Percentiles rank a stretch among this genome's conserved stretches.
phyloP scores from a whole-genome alignment of 2,888 invertebrate species.

The Erebia palarica region DNA sequence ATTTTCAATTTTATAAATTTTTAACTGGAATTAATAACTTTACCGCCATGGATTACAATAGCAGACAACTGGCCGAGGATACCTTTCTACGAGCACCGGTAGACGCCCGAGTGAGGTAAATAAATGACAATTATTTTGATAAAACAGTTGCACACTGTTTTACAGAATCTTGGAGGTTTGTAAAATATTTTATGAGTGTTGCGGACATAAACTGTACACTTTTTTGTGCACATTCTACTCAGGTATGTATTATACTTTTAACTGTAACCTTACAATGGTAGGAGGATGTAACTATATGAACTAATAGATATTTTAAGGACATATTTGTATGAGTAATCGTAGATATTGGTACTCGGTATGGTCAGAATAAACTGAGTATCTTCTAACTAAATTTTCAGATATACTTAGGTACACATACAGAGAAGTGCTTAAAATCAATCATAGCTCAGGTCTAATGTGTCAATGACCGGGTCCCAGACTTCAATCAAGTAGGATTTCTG shows the following conservation, averaged over 20 bases:
- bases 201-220: background rate
- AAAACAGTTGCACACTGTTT: conserved; percentile 42
- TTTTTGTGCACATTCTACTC: background rate
- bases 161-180: conserved; percentile 9
- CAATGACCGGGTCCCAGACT: too few species aligned
- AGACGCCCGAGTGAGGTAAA: conserved; percentile 83
- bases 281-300: background rate
- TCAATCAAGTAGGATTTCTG: too few species aligned
- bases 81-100: conserved; percentile 84
- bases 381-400: too few species aligned
- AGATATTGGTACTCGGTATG: too few species aligned
- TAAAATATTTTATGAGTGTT: background rate
- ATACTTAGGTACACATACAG: too few species aligned
- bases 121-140: conserved; percentile 21
- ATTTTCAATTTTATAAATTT: conserved; percentile 37
- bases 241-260: background rate
- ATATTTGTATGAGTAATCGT: background rate
- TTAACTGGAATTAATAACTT: conserved; percentile 22
- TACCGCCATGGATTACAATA: conserved; percentile 80
- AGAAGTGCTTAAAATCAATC: too few species aligned
- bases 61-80: conserved; percentile 83
- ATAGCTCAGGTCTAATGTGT: too few species aligned
- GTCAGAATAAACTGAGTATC: too few species aligned
- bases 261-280: too few species aligned
- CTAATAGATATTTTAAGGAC: background rate